A percentile compares a stretch with the other conserved stretches of the same genome.
Conservation (phyloP, 2,797 vertebrate genomes). For the Enteromius trimaculatus region DNA sequence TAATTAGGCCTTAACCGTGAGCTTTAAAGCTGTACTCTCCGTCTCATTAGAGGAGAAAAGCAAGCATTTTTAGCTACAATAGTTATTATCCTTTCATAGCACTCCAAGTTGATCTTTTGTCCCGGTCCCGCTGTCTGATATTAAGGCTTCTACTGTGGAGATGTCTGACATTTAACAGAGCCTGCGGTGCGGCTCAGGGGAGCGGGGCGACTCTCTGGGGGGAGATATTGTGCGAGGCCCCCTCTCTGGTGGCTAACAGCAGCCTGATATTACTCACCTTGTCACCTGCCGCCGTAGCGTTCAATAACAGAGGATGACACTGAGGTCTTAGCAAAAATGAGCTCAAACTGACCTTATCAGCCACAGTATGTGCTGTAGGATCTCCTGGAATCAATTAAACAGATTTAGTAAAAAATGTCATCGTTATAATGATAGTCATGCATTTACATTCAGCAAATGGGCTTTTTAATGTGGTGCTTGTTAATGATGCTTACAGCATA, state of each 20-base stretch:
- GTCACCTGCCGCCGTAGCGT: slow-evolving; percentile 64
- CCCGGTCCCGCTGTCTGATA: slow-evolving; percentile 79
- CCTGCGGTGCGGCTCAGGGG: slow-evolving; percentile 61
- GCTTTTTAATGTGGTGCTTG: background rate
- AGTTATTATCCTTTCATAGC: slow-evolving; percentile 86
- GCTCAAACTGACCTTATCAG: slow-evolving; percentile 50
- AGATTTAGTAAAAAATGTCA: background rate
- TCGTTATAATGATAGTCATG: background rate
- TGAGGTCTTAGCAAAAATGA: slow-evolving; percentile 23
- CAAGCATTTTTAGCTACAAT: slow-evolving; percentile 81
- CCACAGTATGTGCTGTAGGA: slow-evolving; percentile 14
- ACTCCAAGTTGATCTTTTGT: slow-evolving; percentile 85
- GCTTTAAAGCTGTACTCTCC: slow-evolving; percentile 77
- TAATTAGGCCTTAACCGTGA: slow-evolving; percentile 88
- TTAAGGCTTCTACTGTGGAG: slow-evolving; percentile 66
- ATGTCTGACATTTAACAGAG: slow-evolving; percentile 78
- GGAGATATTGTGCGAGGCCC: slow-evolving; percentile 45
- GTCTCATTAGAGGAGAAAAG: slow-evolving; percentile 84
- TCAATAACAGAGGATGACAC: slow-evolving; percentile 69
- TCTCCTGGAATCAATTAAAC: slow-evolving; percentile 19
- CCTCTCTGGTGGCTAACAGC: slow-evolving; percentile 79
- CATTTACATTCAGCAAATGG: background rate
- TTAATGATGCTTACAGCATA: background rate
- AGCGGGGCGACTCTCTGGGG: slow-evolving; percentile 34
- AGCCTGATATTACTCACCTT: slow-evolving; percentile 75